Evolutionary conservation across 1,140 invertebrate genomes (phyloP), one percentile per base, ranked within the genome.

Genomic region (Holcopasites calliopsidis): DNA sequence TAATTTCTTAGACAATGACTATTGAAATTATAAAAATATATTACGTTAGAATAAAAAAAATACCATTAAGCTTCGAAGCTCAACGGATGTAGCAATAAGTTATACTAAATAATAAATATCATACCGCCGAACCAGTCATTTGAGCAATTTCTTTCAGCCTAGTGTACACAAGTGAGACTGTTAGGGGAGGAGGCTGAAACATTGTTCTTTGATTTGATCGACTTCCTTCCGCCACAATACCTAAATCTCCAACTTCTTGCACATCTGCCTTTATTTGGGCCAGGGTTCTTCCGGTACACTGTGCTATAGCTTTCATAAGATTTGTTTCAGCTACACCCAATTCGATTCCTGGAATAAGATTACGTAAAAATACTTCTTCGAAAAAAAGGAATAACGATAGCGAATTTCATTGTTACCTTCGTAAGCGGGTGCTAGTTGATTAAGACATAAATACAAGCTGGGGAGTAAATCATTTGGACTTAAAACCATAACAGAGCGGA

Each of bases 401-500:
- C n/a, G 26, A 35, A 11, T 21, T 1, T 21, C 52, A 64, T 21
- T 60, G 74, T 70, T 89, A 89, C 95, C 96, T 92, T 98, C 96
- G 91, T 99, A 99, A 2, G 97, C 96, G 0, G 99, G 98, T 4
- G 96, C 98, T 50, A 99, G 90, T 90, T 98, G 96, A 92, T 99
- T 99, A 0, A 99, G 93, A 89, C 97, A 99, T 40, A 99, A 91
- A 90, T 99, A 99, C 18, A 99, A 94, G 88, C 96, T 97, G 0
- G 95, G 94, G 50, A 99, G 77, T 16, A 99, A 91, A 91, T 99
- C 98, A 55, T 96, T 93, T 0, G 98, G 97, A 38, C 94, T 96
- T 6, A 99, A 90, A 10, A 95, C 92, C 55, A 99, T 96, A 2
- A 99, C 97, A 0, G 98, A 99, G 28, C 98, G 94, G 44, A 99